A percentile compares a stretch with the other conserved stretches of the same genome.
Evolutionary conservation across 2,113 vertebrate species (phyloP).

Genomic region (Sporophila hypoxantha): DNA sequence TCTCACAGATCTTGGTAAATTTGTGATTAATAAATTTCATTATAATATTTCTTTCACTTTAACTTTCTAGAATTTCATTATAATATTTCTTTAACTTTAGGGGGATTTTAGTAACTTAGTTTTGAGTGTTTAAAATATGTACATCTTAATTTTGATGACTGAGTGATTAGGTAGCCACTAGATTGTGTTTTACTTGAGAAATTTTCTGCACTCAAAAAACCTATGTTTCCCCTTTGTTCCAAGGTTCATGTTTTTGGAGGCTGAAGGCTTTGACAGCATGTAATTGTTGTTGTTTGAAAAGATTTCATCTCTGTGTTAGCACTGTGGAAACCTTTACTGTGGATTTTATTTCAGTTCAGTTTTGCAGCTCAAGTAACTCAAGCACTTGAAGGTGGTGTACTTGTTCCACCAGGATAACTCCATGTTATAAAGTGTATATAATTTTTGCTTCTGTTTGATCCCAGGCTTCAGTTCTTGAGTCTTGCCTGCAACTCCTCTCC

Average conservation of each 20-base stretch:
- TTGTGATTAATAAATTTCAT: not conserved
- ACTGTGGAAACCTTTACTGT: not conserved
- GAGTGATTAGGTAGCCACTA: not conserved
- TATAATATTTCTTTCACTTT: not conserved
- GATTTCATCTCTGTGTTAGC: not conserved
- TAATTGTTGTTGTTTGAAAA: not conserved
- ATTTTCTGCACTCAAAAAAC: not conserved
- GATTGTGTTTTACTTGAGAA: not conserved
- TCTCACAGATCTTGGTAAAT: not conserved
- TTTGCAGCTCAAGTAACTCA: not conserved
- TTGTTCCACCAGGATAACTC: not conserved
- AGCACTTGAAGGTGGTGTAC: not conserved
- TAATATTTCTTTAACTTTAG: not conserved
- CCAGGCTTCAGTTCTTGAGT: not conserved
- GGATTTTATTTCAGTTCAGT: not conserved
- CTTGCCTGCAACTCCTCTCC: not conserved
- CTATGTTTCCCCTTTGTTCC: not conserved
- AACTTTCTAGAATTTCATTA: not conserved
- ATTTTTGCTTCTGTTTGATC: not conserved
- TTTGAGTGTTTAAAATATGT: not conserved
- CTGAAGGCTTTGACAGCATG: not conserved
- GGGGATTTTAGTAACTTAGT: fast-evolving
- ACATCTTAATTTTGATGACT: not conserved
- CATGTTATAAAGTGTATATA: not conserved
- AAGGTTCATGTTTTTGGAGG: not conserved